Evolutionary conservation across 2,113 vertebrate genomes (phyloP), one percentile per base, ranked within the genome.

Genomic region (Callorhinus ursinus): DNA sequence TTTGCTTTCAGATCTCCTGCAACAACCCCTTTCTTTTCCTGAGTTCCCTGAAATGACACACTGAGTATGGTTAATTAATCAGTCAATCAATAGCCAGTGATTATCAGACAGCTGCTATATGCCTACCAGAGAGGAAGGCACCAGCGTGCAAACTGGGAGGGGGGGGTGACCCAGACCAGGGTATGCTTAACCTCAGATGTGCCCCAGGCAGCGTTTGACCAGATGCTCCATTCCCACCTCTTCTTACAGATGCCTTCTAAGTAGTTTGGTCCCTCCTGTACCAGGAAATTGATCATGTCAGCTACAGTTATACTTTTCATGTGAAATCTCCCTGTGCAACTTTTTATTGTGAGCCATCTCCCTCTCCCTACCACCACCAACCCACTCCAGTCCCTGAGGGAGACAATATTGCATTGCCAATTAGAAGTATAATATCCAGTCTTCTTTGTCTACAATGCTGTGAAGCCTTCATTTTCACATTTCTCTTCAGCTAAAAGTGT

Each of bases 401-500:
- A 88, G 28, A 89, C 46, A 92, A 93, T 82, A 42, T 21, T 0
- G 0, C 90, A 36, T 55, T 95, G 76, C 83, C 97, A 97, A 95
- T 98, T 98, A 98, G 92, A 93, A 95, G 96, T 55, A 89, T 80
- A 90, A 89, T 80, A 98, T 86, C 97, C 97, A 92, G 88, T 96
- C 36, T 81, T 72, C 84, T 98, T 97, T 97, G 97, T 98, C 86
- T 93, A 96, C 97, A 95, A 91, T 8, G 46, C 97, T 97, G 95
- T 97, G 98, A 98, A 98, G 98, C 65, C 97, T 98, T 98, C 95
- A 93, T 98, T 98, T 97, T 89, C 96, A 98, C 95, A 91, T 92
- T 83, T 98, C 97, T 96, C 96, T 97, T 98, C 98, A 96, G 95
- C 96, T 94, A 94, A 79, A 96, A 98, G 97, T 98, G 98, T 98